These are phyloP conservation scores for Platypus cylindrus DNA, from an alignment of 2,888 invertebrate genomes.

Conservation along the genomic window DNA sequence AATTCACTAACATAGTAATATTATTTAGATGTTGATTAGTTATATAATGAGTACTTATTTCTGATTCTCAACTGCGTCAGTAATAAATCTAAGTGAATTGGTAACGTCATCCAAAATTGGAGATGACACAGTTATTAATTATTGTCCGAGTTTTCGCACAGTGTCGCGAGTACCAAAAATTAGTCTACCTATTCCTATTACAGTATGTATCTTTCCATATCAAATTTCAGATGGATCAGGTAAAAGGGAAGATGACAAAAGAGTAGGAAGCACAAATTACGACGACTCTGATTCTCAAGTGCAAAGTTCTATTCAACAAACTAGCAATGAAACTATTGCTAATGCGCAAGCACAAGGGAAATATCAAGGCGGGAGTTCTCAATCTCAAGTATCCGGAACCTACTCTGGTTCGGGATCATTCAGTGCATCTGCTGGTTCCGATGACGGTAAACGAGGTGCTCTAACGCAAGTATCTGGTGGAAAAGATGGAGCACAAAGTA, in stretches of 20 bases:
- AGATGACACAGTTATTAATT: no score
- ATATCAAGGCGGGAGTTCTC: slow-evolving; percentile 60
- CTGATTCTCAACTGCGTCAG: no score
- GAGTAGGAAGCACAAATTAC: slow-evolving; percentile 5
- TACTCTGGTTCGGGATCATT: slow-evolving; percentile 69
- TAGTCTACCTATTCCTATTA: no score
- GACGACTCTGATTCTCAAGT: slow-evolving; percentile 66
- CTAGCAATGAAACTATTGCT: slow-evolving; percentile 54
- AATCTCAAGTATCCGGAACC: slow-evolving; percentile 71
- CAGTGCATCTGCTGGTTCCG: slow-evolving; percentile 70
- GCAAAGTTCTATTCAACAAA: slow-evolving; percentile 46
- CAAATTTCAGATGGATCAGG: slow-evolving; percentile 5
- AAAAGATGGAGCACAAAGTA: slow-evolving; percentile 61
- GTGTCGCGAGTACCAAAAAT: no score
- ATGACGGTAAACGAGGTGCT: slow-evolving; percentile 59
- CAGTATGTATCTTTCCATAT: no score
- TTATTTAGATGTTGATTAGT: no score
- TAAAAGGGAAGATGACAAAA: slow-evolving; percentile 7
- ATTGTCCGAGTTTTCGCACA: no score
- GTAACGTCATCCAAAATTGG: no score
- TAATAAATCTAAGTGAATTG: no score
- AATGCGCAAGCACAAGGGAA: slow-evolving; percentile 66
- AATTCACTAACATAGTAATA: no score
- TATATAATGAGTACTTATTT: no score
- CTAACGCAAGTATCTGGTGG: slow-evolving; percentile 57